Evolutionary conservation across 2,113 vertebrate species (phyloP).

Genomic region (Spheniscus mendiculus): DNA sequence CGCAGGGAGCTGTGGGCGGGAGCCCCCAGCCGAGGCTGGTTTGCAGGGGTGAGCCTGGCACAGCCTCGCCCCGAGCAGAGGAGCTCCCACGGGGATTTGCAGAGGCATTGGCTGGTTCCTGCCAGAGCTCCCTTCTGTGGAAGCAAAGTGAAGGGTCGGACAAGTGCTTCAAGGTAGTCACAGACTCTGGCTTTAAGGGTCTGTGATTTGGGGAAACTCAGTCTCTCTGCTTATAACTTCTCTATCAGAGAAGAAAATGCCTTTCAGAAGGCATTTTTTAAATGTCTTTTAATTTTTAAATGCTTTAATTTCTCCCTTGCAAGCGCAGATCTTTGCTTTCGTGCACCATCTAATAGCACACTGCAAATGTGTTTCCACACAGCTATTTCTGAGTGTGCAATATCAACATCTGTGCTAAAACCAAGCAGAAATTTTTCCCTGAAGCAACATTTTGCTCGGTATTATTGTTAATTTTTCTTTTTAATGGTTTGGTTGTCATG

Average conservation of each 20-base stretch:
- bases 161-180: neutral
- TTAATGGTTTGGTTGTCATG: neutral
- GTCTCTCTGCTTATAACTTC: neutral
- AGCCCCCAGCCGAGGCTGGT: neutral
- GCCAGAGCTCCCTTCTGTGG: neutral
- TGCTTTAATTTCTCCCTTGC: neutral
- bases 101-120: accelerated
- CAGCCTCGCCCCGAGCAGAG: accelerated
- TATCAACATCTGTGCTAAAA: constrained; percentile 46
- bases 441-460: neutral
- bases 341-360: neutral
- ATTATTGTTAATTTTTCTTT: constrained; percentile 12
- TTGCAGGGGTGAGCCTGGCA: neutral
- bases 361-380: neutral
- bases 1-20: neutral
- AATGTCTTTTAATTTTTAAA: constrained; percentile 44
- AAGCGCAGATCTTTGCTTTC: neutral
- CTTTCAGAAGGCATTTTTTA: neutral
- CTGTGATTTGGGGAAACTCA: neutral
- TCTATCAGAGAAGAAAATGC: neutral
- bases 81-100: too few relatives aligned
- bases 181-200: neutral
- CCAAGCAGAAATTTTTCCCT: constrained; percentile 16
- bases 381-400: neutral
- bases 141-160: neutral